Conservation (phyloP, 1,140 invertebrate species). For the Gonatopus flavifemur region DNA sequence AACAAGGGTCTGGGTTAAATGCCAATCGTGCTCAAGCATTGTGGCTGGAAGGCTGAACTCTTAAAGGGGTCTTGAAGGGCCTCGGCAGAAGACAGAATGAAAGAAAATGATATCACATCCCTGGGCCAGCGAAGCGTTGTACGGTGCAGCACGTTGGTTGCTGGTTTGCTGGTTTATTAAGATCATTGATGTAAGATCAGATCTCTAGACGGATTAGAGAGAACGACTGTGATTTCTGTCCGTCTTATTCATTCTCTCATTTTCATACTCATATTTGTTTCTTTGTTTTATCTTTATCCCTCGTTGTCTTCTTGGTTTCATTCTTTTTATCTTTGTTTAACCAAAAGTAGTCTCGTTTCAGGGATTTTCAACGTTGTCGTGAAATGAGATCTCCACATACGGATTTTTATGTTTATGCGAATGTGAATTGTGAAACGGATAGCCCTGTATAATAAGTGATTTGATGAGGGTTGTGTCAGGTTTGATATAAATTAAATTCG, state of each 20-base stretch:
- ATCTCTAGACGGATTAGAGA: conserved; percentile 49
- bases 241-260: conserved; percentile 24
- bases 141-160: too few relatives aligned
- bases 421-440: too few relatives aligned
- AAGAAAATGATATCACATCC: too few relatives aligned
- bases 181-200: conserved; percentile 50
- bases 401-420: too few relatives aligned
- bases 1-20: conserved; percentile 41
- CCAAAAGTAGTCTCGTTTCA: too few relatives aligned
- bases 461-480: too few relatives aligned
- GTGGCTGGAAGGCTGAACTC: conserved; percentile 36
- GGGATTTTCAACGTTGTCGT: too few relatives aligned
- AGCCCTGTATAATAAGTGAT: too few relatives aligned
- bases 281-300: conserved; percentile 24
- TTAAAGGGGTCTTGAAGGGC: conserved; percentile 34
- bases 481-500: too few relatives aligned
- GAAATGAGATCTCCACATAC: too few relatives aligned
- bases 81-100: conserved; percentile 19
- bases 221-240: conserved; percentile 38
- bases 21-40: conserved; percentile 45
- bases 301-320: neutral
- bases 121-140: too few relatives aligned
- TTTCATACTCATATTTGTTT: conserved; percentile 30
- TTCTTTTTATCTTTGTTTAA: neutral
- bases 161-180: conserved; percentile 54